Evolutionary conservation across 2,113 vertebrate genomes (phyloP), one percentile per base, ranked within the genome.

Genomic region (Nerophis ophidion): DNA sequence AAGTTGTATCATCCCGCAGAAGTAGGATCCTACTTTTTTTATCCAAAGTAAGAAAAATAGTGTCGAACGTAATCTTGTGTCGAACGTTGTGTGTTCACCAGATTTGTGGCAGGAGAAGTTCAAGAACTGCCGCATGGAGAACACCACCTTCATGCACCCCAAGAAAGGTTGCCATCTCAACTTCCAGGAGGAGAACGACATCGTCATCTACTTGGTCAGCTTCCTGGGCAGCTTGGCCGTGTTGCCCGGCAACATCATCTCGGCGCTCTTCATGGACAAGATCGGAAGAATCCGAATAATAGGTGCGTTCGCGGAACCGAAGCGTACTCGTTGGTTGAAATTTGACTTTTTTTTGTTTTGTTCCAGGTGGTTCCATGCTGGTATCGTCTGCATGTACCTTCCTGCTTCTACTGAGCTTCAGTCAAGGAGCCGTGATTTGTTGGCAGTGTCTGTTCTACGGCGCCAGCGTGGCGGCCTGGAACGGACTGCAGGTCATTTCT

Each of bases 391-490:
- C 92, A 71, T 97, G 95, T 76, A 96, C 94, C 57, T 99, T 97
- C 88, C 94, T 97, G 73, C 89, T 99, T 65, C 93, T 97, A 62
- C 92, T 99, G 0, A 96, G 95, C 70, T 94, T 94, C 76, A 98
- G 92, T 1, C 93, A 96, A 75, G 94, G 93, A 0, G 93, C 93
- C 0, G 95, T 99, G 80, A 96, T 99, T 1, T 93, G 92, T 56
- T 96, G 93, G 92, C 96, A 98, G 85, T 99, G 97, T 86, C 90
- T 99, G 46, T 99, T 97, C 83, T 98, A 92, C 0, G 93, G 91
- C 1, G 84, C 91, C 75, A 94, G 93, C 51, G 95, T 97, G 0
- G 95, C 96, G 0, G 94, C 95, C 56, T 99, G 97, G 96, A 99
- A 99, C 0, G 95, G 95, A 11, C 83, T 99, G 56, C 90, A 97